Percentiles rank a stretch among this genome's conserved stretches.
Evolutionary conservation across 2,888 invertebrate genomes (phyloP).

Genomic region (Pheosia tremula): DNA sequence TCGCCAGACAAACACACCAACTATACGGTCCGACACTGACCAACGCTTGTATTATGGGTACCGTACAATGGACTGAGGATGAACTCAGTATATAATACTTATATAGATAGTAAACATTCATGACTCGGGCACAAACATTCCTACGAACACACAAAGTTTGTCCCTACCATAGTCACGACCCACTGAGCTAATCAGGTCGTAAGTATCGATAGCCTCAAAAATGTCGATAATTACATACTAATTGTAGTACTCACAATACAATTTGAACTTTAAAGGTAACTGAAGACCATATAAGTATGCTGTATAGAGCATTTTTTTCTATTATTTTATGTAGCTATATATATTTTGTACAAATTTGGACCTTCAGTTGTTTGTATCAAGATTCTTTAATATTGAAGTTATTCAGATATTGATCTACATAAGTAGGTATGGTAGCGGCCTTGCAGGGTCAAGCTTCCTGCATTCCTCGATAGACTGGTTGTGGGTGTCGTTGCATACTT

Average conservation of each 20-base stretch:
- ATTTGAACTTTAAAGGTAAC: neutral
- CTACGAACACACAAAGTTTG: no score
- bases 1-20: no score
- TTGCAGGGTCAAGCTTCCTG: constrained; percentile 76
- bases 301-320: no score
- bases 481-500: constrained; percentile 8
- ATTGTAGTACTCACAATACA: neutral
- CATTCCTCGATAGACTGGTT: constrained; percentile 62
- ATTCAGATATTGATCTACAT: constrained; percentile 54
- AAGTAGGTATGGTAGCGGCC: constrained; percentile 64
- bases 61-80: no score
- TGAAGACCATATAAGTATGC: neutral
- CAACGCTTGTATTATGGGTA: no score
- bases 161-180: no score
- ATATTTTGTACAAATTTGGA: constrained; percentile 19
- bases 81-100: no score
- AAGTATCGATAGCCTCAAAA: no score
- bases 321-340: neutral
- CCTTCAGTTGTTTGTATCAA: constrained; percentile 18
- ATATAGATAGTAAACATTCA: no score
- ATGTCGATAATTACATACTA: neutral
- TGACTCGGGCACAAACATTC: no score
- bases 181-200: no score
- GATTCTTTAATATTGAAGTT: constrained; percentile 20
- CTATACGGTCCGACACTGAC: no score